Percentiles rank a stretch among this genome's conserved stretches.
Evolutionary conservation across 2,888 invertebrate genomes (phyloP).

Genomic region (Tachina fera): DNA sequence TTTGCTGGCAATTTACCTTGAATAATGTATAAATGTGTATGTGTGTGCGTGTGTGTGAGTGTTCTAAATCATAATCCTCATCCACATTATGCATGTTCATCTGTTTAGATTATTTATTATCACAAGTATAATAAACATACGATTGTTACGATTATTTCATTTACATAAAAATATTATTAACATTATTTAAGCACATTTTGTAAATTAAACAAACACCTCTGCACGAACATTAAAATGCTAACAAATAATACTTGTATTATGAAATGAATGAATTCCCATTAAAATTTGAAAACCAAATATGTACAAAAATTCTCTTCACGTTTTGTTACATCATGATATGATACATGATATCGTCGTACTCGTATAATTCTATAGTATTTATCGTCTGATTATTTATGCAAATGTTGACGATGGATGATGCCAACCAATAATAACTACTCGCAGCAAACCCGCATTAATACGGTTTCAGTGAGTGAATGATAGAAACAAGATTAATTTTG

Average conservation of each 20-base stretch:
- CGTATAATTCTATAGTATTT: neutral
- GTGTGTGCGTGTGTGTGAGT: neutral
- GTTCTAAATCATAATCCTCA: constrained; percentile 2
- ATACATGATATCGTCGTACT: neutral
- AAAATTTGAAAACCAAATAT: neutral
- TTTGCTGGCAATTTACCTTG: too few species aligned
- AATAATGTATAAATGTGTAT: neutral
- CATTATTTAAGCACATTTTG: constrained; percentile 19
- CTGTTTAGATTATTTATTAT: neutral
- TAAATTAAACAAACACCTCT: constrained; percentile 26
- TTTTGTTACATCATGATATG: neutral
- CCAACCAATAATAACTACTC: neutral
- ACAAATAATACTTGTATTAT: neutral
- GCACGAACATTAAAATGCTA: neutral
- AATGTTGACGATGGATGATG: constrained; percentile 5
- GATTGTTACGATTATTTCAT: neutral
- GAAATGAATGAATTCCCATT: constrained; percentile 3
- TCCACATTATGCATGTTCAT: constrained; percentile 28
- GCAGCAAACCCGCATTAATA: neutral
- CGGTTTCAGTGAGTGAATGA: neutral
- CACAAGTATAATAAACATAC: neutral
- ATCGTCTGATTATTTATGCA: constrained; percentile 9
- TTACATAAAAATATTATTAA: neutral
- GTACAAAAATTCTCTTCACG: neutral
- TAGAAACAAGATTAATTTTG: neutral